Evolutionary conservation across 2,797 vertebrate genomes (phyloP).

Genomic region (Sebastes flavidus): DNA sequence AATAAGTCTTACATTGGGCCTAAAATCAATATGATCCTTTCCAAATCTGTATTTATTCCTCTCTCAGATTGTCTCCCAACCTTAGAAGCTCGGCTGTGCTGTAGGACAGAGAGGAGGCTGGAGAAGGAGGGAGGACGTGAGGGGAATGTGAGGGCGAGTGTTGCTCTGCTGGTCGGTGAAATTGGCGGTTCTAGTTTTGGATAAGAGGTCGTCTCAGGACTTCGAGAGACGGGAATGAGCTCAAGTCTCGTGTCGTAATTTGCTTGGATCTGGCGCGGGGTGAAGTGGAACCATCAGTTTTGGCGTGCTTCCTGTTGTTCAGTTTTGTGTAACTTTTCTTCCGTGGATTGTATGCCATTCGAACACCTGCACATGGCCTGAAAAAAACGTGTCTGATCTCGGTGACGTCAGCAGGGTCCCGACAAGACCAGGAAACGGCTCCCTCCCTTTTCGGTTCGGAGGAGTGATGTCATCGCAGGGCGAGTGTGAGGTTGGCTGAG

Average conservation of each 20-base stretch:
- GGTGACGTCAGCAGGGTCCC: conserved; percentile 56
- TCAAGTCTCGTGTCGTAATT: background rate
- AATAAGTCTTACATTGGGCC: conserved; percentile 52
- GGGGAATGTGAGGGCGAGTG: conserved; percentile 58
- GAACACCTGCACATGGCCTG: conserved; percentile 52
- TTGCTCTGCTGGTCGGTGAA: conserved; percentile 18
- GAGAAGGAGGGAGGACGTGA: conserved; percentile 56
- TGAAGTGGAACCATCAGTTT: background rate
- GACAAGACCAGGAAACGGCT: conserved; percentile 58
- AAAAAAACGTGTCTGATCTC: conserved; percentile 45
- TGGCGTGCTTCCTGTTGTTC: background rate
- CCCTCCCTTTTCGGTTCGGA: conserved; percentile 45
- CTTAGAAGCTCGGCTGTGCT: conserved; percentile 39
- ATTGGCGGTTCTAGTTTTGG: conserved; percentile 25
- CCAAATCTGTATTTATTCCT: conserved; percentile 62
- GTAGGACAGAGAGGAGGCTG: conserved; percentile 54
- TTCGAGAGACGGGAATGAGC: conserved; percentile 7
- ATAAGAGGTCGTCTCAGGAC: conserved; percentile 11
- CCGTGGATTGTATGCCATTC: conserved; percentile 2
- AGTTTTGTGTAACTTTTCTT: conserved; percentile 32
- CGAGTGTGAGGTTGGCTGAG: conserved; percentile 56
- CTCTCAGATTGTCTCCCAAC: conserved; percentile 58
- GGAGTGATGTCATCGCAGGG: conserved; percentile 77
- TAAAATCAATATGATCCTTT: conserved; percentile 61
- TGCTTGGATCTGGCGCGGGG: background rate